A percentile compares a stretch with the other conserved stretches of the same genome.
phyloP scores from a whole-genome alignment of 2,797 vertebrate species.

The Brachyalestes nurse region DNA sequence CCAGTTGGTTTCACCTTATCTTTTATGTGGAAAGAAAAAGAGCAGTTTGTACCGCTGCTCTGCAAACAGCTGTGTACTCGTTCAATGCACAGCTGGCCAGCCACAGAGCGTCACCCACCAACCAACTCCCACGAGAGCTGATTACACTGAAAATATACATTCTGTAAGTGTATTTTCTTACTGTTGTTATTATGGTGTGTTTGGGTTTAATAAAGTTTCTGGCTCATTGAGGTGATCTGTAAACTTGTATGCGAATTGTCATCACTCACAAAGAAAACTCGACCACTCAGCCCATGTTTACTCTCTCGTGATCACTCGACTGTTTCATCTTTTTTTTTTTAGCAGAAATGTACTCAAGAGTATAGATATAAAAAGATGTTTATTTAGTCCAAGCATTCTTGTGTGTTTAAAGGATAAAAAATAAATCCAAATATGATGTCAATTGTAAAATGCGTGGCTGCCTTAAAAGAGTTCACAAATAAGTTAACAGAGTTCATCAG shows the following conservation, averaged over 20 bases:
- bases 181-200: neutral
- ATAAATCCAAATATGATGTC: too few relatives aligned
- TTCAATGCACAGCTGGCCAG: conserved; percentile 31
- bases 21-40: neutral
- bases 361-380: too few relatives aligned
- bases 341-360: too few relatives aligned
- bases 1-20: conserved; percentile 31
- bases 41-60: neutral
- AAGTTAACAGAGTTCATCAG: too few relatives aligned
- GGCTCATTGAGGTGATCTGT: neutral
- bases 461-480: too few relatives aligned
- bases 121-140: neutral
- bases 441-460: too few relatives aligned
- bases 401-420: too few relatives aligned
- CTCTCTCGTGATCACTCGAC: too few relatives aligned
- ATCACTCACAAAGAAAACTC: neutral
- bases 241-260: neutral
- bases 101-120: neutral
- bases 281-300: neutral
- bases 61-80: conserved; percentile 3
- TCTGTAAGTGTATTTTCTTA: neutral
- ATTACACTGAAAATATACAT: neutral
- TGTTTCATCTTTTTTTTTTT: too few relatives aligned
- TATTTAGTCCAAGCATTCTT: too few relatives aligned
- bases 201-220: neutral